phyloP scores from a whole-genome alignment of 2,113 vertebrate species.

The Micromys minutus region DNA sequence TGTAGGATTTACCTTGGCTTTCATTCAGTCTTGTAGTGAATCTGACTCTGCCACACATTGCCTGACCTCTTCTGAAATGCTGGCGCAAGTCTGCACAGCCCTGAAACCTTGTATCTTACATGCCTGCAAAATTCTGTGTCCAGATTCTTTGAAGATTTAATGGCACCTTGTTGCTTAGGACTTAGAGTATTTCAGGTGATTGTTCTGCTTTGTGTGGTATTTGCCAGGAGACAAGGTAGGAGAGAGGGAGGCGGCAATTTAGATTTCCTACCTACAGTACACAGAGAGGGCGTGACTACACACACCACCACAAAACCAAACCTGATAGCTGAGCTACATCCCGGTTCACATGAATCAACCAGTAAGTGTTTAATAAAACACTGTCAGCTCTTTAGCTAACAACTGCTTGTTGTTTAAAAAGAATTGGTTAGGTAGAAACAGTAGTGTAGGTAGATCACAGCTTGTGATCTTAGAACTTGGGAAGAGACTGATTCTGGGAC shows the following conservation, averaged over 20 bases:
- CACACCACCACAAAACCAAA: not conserved
- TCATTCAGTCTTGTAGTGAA: too few relatives aligned
- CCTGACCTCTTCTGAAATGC: not conserved
- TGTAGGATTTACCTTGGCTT: not conserved
- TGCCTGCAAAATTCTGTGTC: not conserved
- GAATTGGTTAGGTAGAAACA: not conserved
- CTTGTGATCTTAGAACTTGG: not conserved
- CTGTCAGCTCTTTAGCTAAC: constrained; percentile 9
- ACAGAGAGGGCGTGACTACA: not conserved
- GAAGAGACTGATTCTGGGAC: not conserved
- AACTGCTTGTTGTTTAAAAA: constrained; percentile 33
- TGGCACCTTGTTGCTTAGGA: not conserved
- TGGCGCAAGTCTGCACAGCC: not conserved
- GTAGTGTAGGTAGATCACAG: too few relatives aligned
- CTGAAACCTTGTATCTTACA: not conserved
- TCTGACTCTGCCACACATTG: not conserved
- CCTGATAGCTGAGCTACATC: not conserved
- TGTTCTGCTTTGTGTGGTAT: not conserved
- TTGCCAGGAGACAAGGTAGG: not conserved
- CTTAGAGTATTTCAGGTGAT: not conserved
- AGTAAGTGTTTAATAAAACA: constrained; percentile 34
- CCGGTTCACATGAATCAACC: not conserved
- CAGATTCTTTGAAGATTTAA: not conserved
- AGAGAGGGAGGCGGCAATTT: not conserved
- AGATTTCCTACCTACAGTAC: not conserved